Percentiles rank a stretch among this genome's conserved stretches.
phyloP scores from a whole-genome alignment of 2,797 vertebrate genomes.

The Hemitrygon akajei region DNA sequence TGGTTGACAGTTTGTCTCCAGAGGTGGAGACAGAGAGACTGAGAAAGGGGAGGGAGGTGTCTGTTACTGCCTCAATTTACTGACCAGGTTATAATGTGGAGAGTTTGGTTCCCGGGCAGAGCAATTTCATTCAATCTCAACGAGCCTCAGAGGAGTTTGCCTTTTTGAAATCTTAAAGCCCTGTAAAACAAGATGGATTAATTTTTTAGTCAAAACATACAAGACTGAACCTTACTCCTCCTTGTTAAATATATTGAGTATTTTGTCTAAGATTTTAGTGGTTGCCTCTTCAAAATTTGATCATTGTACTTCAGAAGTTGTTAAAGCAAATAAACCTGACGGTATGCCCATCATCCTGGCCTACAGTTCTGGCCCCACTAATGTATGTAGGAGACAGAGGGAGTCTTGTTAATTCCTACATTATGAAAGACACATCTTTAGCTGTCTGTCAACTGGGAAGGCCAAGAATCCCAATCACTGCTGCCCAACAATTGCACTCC shows the following conservation, averaged over 20 bases:
- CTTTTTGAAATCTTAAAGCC: background rate
- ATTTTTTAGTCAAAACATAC: background rate
- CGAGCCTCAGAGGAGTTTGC: too few species aligned
- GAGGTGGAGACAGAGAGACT: too few species aligned
- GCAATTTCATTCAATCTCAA: background rate
- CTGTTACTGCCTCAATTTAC: background rate
- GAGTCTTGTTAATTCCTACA: background rate
- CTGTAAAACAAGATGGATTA: background rate
- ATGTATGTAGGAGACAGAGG: background rate
- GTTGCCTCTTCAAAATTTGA: background rate
- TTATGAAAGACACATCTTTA: background rate
- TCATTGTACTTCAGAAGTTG: background rate
- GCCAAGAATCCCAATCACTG: background rate
- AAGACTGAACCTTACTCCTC: background rate
- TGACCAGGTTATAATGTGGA: background rate
- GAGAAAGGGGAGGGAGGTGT: too few species aligned
- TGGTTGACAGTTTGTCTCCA: too few species aligned
- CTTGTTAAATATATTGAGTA: background rate
- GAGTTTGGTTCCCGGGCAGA: background rate
- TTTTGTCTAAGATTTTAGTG: background rate
- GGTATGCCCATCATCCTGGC: background rate
- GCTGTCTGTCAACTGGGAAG: background rate
- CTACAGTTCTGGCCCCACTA: background rate
- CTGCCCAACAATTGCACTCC: background rate
- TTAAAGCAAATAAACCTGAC: background rate